Evolutionary conservation across 2,888 invertebrate genomes (phyloP).

Genomic region (Drosophila kokeensis): DNA sequence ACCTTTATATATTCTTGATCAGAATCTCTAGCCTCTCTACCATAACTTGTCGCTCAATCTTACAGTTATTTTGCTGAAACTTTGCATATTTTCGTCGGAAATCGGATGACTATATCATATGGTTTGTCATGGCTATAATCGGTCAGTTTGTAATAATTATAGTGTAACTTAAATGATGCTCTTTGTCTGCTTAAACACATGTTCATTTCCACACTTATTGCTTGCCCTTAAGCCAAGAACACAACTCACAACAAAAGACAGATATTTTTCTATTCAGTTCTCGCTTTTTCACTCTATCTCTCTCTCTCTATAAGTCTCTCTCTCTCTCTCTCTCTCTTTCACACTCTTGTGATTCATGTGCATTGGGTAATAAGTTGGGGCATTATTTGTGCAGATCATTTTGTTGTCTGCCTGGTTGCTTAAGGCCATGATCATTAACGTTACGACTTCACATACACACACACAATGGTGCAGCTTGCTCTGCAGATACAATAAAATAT

Average conservation of each 20-base stretch:
- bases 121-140: background rate
- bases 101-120: background rate
- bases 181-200: background rate
- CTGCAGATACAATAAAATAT: conserved; percentile 39
- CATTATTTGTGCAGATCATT: conserved; percentile 38
- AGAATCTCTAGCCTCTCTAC: background rate
- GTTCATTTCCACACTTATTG: background rate
- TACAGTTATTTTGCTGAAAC: no score
- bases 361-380: conserved; percentile 11
- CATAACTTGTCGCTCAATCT: background rate
- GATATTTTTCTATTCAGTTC: background rate
- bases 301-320: no score
- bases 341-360: conserved; percentile 9
- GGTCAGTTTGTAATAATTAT: background rate
- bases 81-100: background rate
- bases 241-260: no score
- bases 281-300: background rate
- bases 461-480: conserved; percentile 22
- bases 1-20: background rate
- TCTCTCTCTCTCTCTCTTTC: background rate
- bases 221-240: background rate
- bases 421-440: conserved; percentile 65
- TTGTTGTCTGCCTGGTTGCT: conserved; percentile 16
- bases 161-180: background rate
- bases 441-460: conserved; percentile 31